A percentile compares a stretch with the other conserved stretches of the same genome.
These are phyloP conservation scores for Melospiza georgiana DNA, from an alignment of 2,113 vertebrate species.

Conservation along the genomic window DNA sequence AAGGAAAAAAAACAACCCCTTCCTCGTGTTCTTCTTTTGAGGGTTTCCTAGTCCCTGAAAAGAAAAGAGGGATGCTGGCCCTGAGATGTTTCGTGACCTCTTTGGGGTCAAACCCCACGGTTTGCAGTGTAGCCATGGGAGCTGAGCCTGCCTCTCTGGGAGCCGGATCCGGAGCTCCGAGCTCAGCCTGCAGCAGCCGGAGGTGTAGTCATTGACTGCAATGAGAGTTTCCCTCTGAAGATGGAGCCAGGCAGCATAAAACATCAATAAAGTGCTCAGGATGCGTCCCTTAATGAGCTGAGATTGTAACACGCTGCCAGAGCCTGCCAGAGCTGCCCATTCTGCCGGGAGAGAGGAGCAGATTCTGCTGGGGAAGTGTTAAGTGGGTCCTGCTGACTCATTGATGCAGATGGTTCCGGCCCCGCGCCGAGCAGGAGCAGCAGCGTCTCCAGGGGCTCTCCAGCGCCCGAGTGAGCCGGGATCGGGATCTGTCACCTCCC, in stretches of 20 bases:
- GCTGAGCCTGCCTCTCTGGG: neutral
- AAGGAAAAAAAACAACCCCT: neutral
- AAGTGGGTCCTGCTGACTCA: constrained; percentile 64
- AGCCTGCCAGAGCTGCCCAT: constrained; percentile 37
- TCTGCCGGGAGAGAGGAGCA: constrained; percentile 8
- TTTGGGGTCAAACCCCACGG: neutral
- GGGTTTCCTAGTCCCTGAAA: neutral
- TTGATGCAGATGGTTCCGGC: neutral
- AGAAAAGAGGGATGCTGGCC: neutral
- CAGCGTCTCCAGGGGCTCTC: neutral
- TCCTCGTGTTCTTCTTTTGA: neutral
- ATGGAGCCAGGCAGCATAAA: constrained; percentile 59
- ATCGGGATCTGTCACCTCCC: rapidly evolving
- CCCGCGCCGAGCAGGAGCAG: neutral
- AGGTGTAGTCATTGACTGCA: constrained; percentile 48
- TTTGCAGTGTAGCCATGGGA: rapidly evolving
- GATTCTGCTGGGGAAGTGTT: constrained; percentile 39
- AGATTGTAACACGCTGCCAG: constrained; percentile 11
- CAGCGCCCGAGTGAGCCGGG: neutral
- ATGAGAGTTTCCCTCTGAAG: constrained; percentile 41
- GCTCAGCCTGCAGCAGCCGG: neutral
- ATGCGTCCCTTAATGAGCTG: constrained; percentile 46
- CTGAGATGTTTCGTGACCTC: rapidly evolving
- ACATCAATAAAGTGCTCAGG: constrained; percentile 46
- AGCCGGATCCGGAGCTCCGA: neutral